Conservation (phyloP, 2,113 vertebrate species). For the Rhombomys opimus region DNA sequence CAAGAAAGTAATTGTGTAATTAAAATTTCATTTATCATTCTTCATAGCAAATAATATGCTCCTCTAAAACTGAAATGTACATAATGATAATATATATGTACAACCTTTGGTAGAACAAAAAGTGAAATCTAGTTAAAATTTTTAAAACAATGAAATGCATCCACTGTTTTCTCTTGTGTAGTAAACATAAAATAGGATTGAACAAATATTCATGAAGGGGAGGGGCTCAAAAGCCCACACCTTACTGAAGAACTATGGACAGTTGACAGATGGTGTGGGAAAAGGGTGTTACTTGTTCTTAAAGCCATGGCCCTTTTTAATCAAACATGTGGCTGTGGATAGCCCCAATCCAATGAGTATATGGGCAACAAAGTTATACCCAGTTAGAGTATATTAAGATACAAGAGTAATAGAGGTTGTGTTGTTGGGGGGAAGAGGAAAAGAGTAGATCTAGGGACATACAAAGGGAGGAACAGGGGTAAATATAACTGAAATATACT, state of each 20-base stretch:
- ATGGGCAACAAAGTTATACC: neutral
- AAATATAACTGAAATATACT: neutral
- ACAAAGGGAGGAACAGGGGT: no score
- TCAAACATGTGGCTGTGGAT: neutral
- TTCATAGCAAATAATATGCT: slow-evolving; percentile 7
- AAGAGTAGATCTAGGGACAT: fast-evolving
- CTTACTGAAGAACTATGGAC: neutral
- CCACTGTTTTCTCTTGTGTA: neutral
- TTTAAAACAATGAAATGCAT: neutral
- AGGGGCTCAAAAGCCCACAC: fast-evolving
- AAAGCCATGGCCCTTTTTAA: neutral
- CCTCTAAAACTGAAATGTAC: neutral
- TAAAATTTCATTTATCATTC: slow-evolving; percentile 70
- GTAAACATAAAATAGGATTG: neutral
- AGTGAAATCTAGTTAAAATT: neutral
- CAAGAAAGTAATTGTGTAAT: slow-evolving; percentile 62
- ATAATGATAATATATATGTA: neutral
- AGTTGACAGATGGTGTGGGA: no score
- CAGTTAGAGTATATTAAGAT: neutral
- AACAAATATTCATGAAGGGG: neutral
- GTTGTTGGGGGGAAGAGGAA: neutral
- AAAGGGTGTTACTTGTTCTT: no score
- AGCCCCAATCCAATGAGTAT: neutral
- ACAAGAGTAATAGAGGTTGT: neutral
- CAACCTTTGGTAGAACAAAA: neutral